Conservation (phyloP, 2,888 invertebrate species). For the Notodonta dromedarius region DNA sequence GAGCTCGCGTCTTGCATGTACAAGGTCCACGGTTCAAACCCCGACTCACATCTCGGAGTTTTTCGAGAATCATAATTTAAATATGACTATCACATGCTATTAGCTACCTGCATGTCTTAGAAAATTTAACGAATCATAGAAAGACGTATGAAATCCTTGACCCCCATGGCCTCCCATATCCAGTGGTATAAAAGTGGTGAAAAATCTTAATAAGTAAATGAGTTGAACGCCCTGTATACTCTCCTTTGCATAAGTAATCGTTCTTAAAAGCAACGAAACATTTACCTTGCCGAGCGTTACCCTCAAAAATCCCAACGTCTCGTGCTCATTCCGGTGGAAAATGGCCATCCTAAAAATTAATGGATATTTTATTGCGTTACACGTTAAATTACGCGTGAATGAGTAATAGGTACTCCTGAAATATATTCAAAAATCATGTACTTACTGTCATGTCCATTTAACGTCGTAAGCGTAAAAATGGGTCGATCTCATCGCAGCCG, state of each 20-base stretch:
- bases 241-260: neutral
- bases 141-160: too few species aligned
- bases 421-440: conserved; percentile 53
- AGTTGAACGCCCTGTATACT: neutral
- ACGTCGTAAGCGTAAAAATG: conserved; percentile 37
- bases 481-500: conserved; percentile 34
- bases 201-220: too few species aligned
- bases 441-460: conserved; percentile 44
- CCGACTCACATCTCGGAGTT: too few species aligned
- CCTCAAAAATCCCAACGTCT: conserved; percentile 62
- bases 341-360: conserved; percentile 79
- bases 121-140: too few species aligned
- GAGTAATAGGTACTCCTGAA: conserved; percentile 61
- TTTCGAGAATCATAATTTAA: too few species aligned
- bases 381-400: conserved; percentile 79
- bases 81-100: too few species aligned
- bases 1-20: too few species aligned
- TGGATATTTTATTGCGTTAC: conserved; percentile 80
- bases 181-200: too few species aligned
- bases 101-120: too few species aligned
- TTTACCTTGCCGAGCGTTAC: conserved; percentile 52
- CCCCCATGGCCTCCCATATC: too few species aligned
- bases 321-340: conserved; percentile 70
- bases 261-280: conserved; percentile 40
- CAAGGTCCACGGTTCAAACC: too few species aligned